Conservation (phyloP, 2,797 vertebrate genomes). For the Gymnodraco acuticeps region DNA sequence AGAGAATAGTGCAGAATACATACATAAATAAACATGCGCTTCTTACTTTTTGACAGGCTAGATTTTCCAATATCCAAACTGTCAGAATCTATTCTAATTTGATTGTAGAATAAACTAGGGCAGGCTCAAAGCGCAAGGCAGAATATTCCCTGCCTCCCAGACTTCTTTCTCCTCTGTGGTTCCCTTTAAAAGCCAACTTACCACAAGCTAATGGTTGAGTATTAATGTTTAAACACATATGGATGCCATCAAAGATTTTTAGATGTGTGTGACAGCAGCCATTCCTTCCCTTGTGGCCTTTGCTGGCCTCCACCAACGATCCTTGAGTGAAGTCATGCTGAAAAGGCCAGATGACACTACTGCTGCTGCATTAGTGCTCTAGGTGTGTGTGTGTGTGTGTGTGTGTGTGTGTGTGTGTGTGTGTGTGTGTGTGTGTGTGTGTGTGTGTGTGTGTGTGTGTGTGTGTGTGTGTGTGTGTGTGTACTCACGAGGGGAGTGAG, state of each 20-base stretch:
- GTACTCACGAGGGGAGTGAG: constrained; percentile 20
- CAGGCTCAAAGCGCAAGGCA: constrained; percentile 50
- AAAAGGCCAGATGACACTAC: constrained; percentile 69
- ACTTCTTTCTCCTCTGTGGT: constrained; percentile 53
- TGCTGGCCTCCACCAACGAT: constrained; percentile 68
- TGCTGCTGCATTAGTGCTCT: constrained; percentile 39
- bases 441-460: too few species aligned
- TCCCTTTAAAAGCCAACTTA: constrained; percentile 75
- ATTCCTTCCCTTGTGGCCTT: constrained; percentile 64
- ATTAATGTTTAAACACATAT: constrained; percentile 86
- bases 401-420: too few species aligned
- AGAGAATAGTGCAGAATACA: background rate
- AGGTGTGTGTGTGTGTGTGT: background rate
- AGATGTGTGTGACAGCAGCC: constrained; percentile 77
- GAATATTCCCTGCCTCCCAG: constrained; percentile 51
- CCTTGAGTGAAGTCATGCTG: constrained; percentile 73
- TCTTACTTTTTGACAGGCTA: constrained; percentile 6
- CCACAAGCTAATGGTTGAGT: constrained; percentile 80
- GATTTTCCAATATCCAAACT: constrained; percentile 34
- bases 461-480: background rate
- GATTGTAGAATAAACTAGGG: constrained; percentile 63
- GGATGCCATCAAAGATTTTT: constrained; percentile 78
- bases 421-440: too few species aligned
- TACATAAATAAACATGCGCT: constrained; percentile 22
- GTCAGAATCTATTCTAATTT: constrained; percentile 48